These are phyloP conservation scores for Frankliniella fusca DNA, from an alignment of 2,888 invertebrate genomes.

Conservation along the genomic window DNA sequence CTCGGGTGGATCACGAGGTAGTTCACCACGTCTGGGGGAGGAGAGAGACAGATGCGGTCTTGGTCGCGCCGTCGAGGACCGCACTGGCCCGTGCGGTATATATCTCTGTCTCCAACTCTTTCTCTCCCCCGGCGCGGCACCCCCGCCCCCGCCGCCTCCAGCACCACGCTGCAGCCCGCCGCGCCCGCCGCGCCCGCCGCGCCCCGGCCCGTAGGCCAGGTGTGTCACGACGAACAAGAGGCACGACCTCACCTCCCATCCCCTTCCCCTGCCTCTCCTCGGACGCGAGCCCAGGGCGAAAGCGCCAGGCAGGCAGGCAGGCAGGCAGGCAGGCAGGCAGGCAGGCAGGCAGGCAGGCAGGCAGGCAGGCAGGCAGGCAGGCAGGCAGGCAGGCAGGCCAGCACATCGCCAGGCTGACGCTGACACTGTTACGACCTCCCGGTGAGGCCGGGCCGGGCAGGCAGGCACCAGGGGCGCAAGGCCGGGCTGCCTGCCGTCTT, in stretches of 20 bases:
- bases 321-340: too few relatives aligned
- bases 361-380: neutral
- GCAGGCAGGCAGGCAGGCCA: neutral
- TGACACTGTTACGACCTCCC: too few relatives aligned
- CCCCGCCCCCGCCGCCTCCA: neutral
- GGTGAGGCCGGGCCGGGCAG: too few relatives aligned
- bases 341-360: neutral
- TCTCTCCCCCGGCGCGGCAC: neutral
- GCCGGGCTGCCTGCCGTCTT: too few relatives aligned
- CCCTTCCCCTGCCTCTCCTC: neutral
- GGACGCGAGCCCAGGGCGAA: neutral
- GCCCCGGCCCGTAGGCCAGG: neutral
- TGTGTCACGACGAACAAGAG: neutral
- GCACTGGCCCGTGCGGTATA: neutral
- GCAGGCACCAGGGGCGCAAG: too few relatives aligned
- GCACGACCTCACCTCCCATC: too few relatives aligned
- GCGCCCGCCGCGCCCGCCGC: neutral
- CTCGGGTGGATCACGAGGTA: too few relatives aligned
- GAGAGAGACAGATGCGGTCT: too few relatives aligned
- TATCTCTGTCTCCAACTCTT: neutral
- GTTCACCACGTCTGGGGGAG: too few relatives aligned
- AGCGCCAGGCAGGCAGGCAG: neutral
- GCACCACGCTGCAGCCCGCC: neutral
- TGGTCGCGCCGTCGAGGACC: too few relatives aligned
- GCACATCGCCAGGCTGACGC: too few relatives aligned